A percentile compares a stretch with the other conserved stretches of the same genome.
Evolutionary conservation across 2,888 invertebrate species (phyloP).

Genomic region (Chorisops tibialis): DNA sequence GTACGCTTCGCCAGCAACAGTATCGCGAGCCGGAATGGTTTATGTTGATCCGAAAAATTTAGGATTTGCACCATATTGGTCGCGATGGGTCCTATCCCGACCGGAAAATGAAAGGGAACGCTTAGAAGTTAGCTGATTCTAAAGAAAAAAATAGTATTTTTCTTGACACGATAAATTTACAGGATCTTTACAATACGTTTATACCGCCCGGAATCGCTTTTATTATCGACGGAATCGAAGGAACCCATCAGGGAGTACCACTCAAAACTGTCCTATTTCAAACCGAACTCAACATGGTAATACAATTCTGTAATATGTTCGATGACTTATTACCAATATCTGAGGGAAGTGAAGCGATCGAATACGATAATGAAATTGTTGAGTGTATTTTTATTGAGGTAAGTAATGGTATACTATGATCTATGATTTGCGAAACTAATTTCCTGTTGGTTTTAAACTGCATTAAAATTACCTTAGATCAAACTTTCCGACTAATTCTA

Average conservation of each 20-base stretch:
- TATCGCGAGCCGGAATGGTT: slow-evolving; percentile 91
- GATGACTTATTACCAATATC: slow-evolving; percentile 63
- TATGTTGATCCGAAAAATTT: slow-evolving; percentile 90
- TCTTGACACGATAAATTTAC: not conserved
- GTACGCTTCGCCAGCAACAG: slow-evolving; percentile 89
- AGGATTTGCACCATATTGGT: slow-evolving; percentile 82
- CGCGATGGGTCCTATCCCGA: slow-evolving; percentile 68
- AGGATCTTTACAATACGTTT: slow-evolving; percentile 70
- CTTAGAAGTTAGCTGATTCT: slow-evolving; percentile 40
- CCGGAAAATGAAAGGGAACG: slow-evolving; percentile 56
- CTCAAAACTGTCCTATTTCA: slow-evolving; percentile 79
- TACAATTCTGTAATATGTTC: slow-evolving; percentile 77
- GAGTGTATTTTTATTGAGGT: slow-evolving; percentile 70
- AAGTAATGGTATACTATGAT: not conserved
- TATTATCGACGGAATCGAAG: slow-evolving; percentile 69
- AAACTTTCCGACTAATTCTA: too few species aligned
- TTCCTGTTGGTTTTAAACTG: too few species aligned
- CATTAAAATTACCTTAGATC: too few species aligned
- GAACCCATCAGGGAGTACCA: slow-evolving; percentile 68
- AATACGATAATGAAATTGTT: slow-evolving; percentile 58
- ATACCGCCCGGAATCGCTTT: slow-evolving; percentile 69
- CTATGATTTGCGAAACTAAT: too few species aligned
- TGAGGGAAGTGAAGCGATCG: slow-evolving; percentile 49
- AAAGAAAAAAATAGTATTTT: not conserved
- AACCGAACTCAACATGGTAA: slow-evolving; percentile 82